Base-by-base conservation (phyloP, 1,140 invertebrate genomes). In the Cylas formicarius region DNA sequence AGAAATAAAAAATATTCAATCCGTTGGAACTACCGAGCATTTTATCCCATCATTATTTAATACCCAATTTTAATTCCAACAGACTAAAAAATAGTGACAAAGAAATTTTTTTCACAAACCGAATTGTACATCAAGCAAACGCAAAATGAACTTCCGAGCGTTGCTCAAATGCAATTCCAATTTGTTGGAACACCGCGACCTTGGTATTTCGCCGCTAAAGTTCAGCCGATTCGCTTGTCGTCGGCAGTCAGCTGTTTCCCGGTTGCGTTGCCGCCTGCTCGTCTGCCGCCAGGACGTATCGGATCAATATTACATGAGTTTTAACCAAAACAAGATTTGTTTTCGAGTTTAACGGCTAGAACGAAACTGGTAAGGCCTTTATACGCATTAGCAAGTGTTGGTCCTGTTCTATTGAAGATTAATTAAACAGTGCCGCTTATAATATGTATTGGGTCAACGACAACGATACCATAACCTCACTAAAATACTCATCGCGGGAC, bases 221-320 rank as follows among this genome's bases (percentile, higher is more conserved):
- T 14, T 28, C 24, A 20, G 19, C 10, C 13, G 9, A 19, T 11
- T 22, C 22, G n/a, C n/a, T n/a, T n/a, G n/a, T n/a, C 16, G 11
- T n/a, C 38, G 38, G 13, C 38, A 40, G 38, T 40, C 38, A 40
- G 38, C 38, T 40, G 38, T 40, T 40, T 22, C 7, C 4, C 26
- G 10, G 23, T 29, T 31, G 14, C 28, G 18, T 16, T 28, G 38
- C 14, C 21, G 11, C 10, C n/a, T n/a, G n/a, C 4, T 11, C 14
- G 38, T 27, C 21, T 40, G 21, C 23, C 38, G 38, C 26, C 23
- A 40, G 23, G 11, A 28, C 38, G 11, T 29, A 40, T n/a, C 26
- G 28, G 38, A 40, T 40, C 38, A 23, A 40, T 40, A 27, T 28
- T 20, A 6, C 38, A 14, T 13, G 23, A n/a, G n/a, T n/a, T n/a